phyloP scores from a whole-genome alignment of 2,113 vertebrate genomes.

The Mesembrinibis cayennensis region DNA sequence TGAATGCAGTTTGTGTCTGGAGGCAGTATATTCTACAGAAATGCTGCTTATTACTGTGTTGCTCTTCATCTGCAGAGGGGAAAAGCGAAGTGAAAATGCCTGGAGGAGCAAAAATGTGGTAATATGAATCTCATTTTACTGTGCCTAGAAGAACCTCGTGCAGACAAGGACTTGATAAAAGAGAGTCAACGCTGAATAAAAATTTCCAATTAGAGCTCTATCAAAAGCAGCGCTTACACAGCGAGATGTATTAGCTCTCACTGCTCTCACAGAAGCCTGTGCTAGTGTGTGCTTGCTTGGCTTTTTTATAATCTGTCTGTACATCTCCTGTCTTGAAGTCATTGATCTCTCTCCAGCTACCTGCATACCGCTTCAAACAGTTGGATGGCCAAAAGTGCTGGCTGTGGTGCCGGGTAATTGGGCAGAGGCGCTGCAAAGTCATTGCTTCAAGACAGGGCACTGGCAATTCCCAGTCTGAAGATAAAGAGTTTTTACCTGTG shows the following conservation, averaged over 20 bases:
- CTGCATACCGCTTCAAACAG: background rate
- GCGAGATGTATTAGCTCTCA: background rate
- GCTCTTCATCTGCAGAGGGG: constrained; percentile 36
- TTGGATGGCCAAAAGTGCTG: background rate
- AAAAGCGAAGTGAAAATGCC: background rate
- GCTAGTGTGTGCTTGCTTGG: background rate
- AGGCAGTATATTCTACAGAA: constrained; percentile 11
- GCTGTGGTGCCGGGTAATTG: background rate
- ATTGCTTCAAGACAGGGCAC: background rate
- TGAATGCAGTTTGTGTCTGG: constrained; percentile 22
- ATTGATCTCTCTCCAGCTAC: background rate
- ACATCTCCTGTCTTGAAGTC: background rate
- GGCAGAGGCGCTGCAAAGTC: background rate
- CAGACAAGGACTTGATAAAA: constrained; percentile 18
- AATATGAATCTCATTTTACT: constrained; percentile 1
- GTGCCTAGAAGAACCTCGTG: background rate
- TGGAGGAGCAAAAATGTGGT: constrained; percentile 21
- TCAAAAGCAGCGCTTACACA: background rate
- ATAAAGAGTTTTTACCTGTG: background rate
- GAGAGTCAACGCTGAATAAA: background rate
- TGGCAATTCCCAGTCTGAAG: background rate
- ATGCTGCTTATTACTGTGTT: background rate
- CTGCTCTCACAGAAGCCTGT: background rate
- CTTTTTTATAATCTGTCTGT: background rate
- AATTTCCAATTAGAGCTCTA: constrained; percentile 1